Conservation (phyloP, 2,888 invertebrate species). For the Pediacus dermestoides region DNA sequence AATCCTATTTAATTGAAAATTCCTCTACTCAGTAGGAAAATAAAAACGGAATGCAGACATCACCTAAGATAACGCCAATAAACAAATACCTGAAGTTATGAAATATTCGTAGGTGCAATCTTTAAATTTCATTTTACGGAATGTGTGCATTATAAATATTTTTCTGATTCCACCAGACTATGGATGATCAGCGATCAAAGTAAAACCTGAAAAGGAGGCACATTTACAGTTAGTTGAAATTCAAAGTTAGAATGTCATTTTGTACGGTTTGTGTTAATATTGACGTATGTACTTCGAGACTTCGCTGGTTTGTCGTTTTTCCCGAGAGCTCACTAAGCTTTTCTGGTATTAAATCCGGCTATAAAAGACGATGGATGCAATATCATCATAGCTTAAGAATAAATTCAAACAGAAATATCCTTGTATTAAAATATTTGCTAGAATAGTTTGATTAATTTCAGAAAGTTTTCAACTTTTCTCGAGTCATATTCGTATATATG, state of each 20-base stretch:
- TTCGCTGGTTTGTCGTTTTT: slow-evolving; percentile 35
- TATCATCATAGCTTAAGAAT: slow-evolving; percentile 19
- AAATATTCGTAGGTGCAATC: no score
- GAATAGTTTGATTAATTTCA: no score
- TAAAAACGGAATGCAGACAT: no score
- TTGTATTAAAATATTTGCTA: slow-evolving; percentile 6
- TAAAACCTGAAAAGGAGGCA: slow-evolving; percentile 13
- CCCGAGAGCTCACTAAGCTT: slow-evolving; percentile 33
- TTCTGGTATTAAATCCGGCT: slow-evolving; percentile 37
- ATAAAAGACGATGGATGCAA: slow-evolving; percentile 31
- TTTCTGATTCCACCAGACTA: no score
- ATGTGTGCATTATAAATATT: no score
- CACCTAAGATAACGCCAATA: no score
- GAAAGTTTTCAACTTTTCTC: no score
- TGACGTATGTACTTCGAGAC: slow-evolving; percentile 41
- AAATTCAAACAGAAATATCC: slow-evolving; percentile 19
- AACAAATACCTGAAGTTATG: no score
- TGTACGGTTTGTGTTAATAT: slow-evolving; percentile 44
- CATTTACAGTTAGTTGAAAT: slow-evolving; percentile 9
- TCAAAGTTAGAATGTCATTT: slow-evolving; percentile 40
- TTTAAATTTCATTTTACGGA: no score
- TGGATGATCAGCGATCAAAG: slow-evolving; percentile 7
- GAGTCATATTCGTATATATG: no score
- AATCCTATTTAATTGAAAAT: no score
- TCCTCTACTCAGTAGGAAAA: no score